Base-by-base conservation (phyloP, 2,888 invertebrate species). In the Hemithea aestivaria region DNA sequence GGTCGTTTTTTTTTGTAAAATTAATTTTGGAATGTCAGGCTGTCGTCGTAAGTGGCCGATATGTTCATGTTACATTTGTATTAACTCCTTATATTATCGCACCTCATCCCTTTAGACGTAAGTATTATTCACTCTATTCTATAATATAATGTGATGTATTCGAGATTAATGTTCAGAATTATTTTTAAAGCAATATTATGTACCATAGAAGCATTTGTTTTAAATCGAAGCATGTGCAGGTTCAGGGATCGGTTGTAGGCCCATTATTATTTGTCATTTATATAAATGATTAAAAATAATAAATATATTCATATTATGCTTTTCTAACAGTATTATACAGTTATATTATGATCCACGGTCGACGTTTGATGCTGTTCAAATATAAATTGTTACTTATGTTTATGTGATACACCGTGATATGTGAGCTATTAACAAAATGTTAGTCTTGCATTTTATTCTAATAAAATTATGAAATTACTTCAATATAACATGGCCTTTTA, bases 41-140 rank as follows among this genome's bases (percentile, higher is more conserved):
- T 7, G 7, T 10, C 10, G n/a, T 30, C 9, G 5, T 21, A n/a
- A n/a, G n/a, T n/a, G n/a, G n/a, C n/a, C n/a, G n/a, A n/a, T 16
- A 16, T 16, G 16, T 34, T 49, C 39, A 46, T 46, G 46, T 45
- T 48, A 44, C 40, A 50, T 50, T 35, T 23, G 40, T 47, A 36
- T 51, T 56, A 62, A 52, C 57, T 64, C 63, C 58, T 61, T 23
- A 23, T 8, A 23, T 23, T 7, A 7, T 23, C 4, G 67, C 73
- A 68, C 67, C 67, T 67, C 66, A 61, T 52, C 70, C 65, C 61
- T 62, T 50, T 81, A 83, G 77, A 54, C 44, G 48, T 82, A 81
- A 78, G 81, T 71, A 69, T 73, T 60, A 54, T 56, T 54, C 16
- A 51, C 48, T 57, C 47, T 73, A 63, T 69, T 64, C 5, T 66